phyloP scores from a whole-genome alignment of 2,113 vertebrate species.

The Sceloporus tristichus region DNA sequence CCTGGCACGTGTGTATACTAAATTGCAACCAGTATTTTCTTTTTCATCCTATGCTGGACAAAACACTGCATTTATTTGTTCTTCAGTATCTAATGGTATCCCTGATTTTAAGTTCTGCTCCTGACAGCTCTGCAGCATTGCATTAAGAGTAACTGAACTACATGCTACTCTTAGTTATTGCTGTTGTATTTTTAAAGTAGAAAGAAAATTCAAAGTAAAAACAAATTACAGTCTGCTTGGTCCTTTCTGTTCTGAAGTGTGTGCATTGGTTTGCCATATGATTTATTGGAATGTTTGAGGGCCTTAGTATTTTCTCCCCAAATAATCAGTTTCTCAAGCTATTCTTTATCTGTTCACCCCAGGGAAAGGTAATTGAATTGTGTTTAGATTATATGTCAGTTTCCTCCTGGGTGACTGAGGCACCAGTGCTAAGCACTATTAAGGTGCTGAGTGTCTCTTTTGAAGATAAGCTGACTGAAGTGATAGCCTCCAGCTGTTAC shows the following conservation, averaged over 20 bases:
- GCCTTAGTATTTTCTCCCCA: constrained; percentile 31
- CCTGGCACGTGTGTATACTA: not conserved
- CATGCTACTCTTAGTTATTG: not conserved
- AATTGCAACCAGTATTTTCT: not conserved
- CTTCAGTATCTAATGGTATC: not conserved
- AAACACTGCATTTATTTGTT: not conserved
- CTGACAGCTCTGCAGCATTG: not conserved
- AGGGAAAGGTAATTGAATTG: constrained; percentile 39
- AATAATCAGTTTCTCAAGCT: constrained; percentile 45
- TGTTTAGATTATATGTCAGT: constrained; percentile 37
- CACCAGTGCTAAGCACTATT: constrained; percentile 18
- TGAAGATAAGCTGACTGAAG: not conserved
- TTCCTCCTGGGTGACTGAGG: constrained; percentile 46
- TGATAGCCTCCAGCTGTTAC: not conserved
- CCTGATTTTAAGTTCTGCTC: not conserved
- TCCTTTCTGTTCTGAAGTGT: constrained; percentile 15
- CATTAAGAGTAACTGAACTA: not conserved
- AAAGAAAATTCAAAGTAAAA: not conserved
- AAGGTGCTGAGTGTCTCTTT: constrained; percentile 17
- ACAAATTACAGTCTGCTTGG: not conserved
- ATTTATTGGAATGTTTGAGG: constrained; percentile 1
- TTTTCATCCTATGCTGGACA: not conserved
- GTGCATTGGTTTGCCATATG: not conserved
- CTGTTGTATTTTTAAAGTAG: not conserved
- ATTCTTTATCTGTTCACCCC: constrained; percentile 40